A percentile compares a stretch with the other conserved stretches of the same genome.
These are phyloP conservation scores for Hassar affinis DNA, from an alignment of 2,113 vertebrate genomes.

Conservation along the genomic window DNA sequence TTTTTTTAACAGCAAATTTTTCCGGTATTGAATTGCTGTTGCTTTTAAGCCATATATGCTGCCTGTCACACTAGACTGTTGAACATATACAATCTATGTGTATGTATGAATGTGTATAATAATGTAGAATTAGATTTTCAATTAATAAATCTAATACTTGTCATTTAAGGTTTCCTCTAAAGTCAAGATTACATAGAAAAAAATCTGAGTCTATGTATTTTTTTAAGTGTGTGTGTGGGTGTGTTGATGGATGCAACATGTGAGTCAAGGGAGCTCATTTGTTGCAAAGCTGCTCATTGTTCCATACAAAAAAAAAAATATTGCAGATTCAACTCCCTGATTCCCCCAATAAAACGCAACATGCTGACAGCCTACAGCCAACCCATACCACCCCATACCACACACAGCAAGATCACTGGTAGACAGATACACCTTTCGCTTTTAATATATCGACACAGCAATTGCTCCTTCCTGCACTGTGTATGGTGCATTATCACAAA, in stretches of 20 bases:
- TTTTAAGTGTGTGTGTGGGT: slow-evolving; percentile 22
- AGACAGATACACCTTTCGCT: not conserved
- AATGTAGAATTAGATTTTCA: not conserved
- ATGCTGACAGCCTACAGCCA: slow-evolving; percentile 9
- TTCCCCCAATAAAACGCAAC: slow-evolving; percentile 20
- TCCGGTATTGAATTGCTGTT: not conserved
- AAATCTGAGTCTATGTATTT: slow-evolving; percentile 28
- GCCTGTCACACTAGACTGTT: not conserved
- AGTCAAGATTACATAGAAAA: not conserved
- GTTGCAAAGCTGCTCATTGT: slow-evolving; percentile 56
- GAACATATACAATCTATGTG: not conserved
- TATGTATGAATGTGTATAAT: not conserved
- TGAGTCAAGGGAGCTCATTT: slow-evolving; percentile 69
- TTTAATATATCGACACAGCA: not conserved
- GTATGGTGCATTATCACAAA: not conserved
- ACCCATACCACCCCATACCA: slow-evolving; percentile 1
- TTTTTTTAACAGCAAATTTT: not conserved
- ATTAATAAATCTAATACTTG: not conserved
- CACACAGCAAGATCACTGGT: not conserved
- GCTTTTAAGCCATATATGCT: not conserved
- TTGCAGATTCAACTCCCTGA: slow-evolving; percentile 53
- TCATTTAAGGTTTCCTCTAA: not conserved
- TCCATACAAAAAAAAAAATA: slow-evolving; percentile 56
- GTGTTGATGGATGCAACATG: slow-evolving; percentile 24
- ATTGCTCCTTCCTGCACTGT: not conserved